Conservation (phyloP, 2,888 invertebrate genomes). For the Pardosa pseudoannulata region DNA sequence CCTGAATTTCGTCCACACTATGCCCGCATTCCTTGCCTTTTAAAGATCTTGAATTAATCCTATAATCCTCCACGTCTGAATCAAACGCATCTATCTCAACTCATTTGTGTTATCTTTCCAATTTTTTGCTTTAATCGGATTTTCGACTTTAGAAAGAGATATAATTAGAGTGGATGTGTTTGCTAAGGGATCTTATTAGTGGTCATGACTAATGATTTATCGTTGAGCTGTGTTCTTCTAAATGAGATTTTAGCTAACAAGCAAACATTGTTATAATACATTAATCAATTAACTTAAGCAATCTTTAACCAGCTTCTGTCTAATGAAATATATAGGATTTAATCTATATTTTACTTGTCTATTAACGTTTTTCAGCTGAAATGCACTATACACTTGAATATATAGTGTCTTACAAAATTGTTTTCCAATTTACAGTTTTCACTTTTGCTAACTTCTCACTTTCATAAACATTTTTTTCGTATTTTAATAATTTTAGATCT, state of each 20-base stretch:
- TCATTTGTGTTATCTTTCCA: not conserved
- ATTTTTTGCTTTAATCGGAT: not conserved
- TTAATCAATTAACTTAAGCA: too few species aligned
- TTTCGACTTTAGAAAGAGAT: not conserved
- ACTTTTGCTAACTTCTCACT: too few species aligned
- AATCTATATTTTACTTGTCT: too few species aligned
- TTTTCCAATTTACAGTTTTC: too few species aligned
- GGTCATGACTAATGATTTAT: not conserved
- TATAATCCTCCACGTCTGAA: not conserved
- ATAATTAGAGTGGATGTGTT: not conserved
- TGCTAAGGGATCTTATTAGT: conserved; percentile 10
- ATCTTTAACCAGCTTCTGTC: too few species aligned
- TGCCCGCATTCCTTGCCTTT: not conserved
- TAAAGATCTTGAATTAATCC: conserved; percentile 2
- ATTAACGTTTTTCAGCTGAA: too few species aligned
- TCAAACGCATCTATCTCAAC: not conserved
- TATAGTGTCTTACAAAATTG: too few species aligned
- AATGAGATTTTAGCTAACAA: not conserved
- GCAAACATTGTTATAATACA: not conserved
- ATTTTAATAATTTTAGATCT: too few species aligned
- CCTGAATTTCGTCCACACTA: not conserved
- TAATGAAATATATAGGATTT: too few species aligned
- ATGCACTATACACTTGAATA: too few species aligned
- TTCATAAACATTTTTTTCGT: too few species aligned
- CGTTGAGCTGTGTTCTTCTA: not conserved